These are phyloP conservation scores for Sitta carolinensis DNA, from an alignment of 2,797 vertebrate species.

Conservation along the genomic window DNA sequence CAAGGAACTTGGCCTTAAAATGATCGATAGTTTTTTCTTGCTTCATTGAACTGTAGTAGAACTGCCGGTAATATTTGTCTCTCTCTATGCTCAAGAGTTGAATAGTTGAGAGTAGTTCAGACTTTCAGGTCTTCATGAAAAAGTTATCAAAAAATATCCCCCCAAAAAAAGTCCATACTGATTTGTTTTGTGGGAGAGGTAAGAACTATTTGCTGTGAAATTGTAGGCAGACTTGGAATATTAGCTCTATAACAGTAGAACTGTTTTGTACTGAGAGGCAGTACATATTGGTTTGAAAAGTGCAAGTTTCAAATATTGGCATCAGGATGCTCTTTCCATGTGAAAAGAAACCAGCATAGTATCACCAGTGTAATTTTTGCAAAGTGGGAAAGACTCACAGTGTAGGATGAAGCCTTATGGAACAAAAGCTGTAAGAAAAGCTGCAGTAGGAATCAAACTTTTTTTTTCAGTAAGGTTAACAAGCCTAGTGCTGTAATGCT, in stretches of 20 bases:
- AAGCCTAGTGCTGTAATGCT: neutral
- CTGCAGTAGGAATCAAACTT: neutral
- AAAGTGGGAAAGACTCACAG: neutral
- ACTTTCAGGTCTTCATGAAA: neutral
- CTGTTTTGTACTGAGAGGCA: neutral
- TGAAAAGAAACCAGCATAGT: neutral
- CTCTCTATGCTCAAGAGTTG: neutral
- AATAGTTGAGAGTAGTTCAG: neutral
- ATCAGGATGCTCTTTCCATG: neutral
- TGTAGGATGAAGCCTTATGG: neutral
- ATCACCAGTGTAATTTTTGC: neutral
- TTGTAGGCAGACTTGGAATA: neutral
- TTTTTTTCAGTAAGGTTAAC: neutral
- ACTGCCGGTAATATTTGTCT: neutral
- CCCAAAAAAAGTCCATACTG: neutral
- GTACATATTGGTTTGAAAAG: rapidly evolving
- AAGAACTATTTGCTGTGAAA: neutral
- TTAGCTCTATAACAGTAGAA: neutral
- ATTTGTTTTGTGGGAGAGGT: neutral
- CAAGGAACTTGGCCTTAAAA: neutral
- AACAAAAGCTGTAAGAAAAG: neutral
- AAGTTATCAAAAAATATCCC: no score
- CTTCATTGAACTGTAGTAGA: neutral
- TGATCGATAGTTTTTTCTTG: neutral
- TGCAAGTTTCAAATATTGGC: neutral